These are phyloP conservation scores for Plagodis pulveraria DNA, from an alignment of 2,888 invertebrate genomes.

Conservation along the genomic window DNA sequence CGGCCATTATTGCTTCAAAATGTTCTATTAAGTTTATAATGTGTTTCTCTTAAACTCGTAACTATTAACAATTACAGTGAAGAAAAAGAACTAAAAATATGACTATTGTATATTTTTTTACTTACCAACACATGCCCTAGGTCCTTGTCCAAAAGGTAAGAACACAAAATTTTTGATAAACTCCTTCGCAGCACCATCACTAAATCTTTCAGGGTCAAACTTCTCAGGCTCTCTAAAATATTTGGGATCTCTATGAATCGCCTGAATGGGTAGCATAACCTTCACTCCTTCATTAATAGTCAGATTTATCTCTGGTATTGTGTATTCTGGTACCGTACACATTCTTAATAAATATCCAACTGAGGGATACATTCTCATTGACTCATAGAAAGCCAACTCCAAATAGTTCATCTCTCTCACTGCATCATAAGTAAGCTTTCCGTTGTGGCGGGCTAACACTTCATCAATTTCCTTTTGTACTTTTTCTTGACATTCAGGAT, in stretches of 20 bases:
- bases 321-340: slow-evolving; percentile 68
- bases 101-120: background rate
- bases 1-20: no score
- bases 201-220: slow-evolving; percentile 71
- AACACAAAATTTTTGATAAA: slow-evolving; percentile 60
- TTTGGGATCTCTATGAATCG: slow-evolving; percentile 67
- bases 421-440: slow-evolving; percentile 69
- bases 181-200: slow-evolving; percentile 53
- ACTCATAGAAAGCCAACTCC: slow-evolving; percentile 72
- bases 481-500: slow-evolving; percentile 73
- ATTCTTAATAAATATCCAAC: slow-evolving; percentile 67
- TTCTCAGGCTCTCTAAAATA: slow-evolving; percentile 66
- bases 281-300: slow-evolving; percentile 66
- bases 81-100: no score
- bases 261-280: slow-evolving; percentile 69
- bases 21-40: no score
- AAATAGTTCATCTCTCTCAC: slow-evolving; percentile 72
- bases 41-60: no score
- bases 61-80: no score
- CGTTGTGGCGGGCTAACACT: slow-evolving; percentile 62
- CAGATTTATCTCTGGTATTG: slow-evolving; percentile 66
- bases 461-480: slow-evolving; percentile 72
- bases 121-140: slow-evolving; percentile 74
- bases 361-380: slow-evolving; percentile 74
- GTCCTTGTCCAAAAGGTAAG: slow-evolving; percentile 75